Evolutionary conservation across 2,797 vertebrate species (phyloP), one percentile per base, ranked within the genome.

Genomic region (Macrochelys suwanniensis): DNA sequence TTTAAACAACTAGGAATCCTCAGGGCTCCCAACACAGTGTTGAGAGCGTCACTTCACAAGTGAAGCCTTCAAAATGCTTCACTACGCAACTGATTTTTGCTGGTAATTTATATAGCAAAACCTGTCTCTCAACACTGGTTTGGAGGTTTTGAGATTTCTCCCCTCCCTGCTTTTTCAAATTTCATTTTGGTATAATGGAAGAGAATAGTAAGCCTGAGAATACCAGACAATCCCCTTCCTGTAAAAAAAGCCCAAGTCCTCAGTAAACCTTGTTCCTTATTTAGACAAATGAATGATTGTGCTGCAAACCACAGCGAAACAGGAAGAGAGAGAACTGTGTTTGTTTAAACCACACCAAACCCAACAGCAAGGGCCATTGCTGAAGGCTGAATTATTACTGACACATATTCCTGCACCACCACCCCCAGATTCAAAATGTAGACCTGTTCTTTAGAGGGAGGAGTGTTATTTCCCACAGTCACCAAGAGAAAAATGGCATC

Each of bases 251-350:
- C 74, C 88, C 89, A 82, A 91, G 94, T 92, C 37, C 92, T 95
- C 80, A 89, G 61, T 11, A 85, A 86, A 92, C 80, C 74, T 57
- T 49, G 19, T 5, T 13, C 82, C 85, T 78, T 90, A 74, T 49
- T 47, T 33, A 7, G 78, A 31, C 84, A 94, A 85, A 89, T 89
- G 61, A 93, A 82, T 0, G 0, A 21, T 0, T 85, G 47, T 4
- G 0, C 26, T 74, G 65, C 92, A 92, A 92, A 57, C 25, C 80
- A 87, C 37, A 1, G 1, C 51, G 4, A 95, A 96, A 80, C 89
- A 89, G 93, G 94, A 97, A 96, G 94, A 92, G 33, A 96, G 28
- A 42, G 6, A 91, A 93, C 28, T 49, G 37, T 49, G 82, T 95
- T 33, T 76, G 13, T 74, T 45, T 87, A 80, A 92, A 42, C 65